Base-by-base conservation (phyloP, 2,888 invertebrate genomes). In the Glomeris marginata region DNA sequence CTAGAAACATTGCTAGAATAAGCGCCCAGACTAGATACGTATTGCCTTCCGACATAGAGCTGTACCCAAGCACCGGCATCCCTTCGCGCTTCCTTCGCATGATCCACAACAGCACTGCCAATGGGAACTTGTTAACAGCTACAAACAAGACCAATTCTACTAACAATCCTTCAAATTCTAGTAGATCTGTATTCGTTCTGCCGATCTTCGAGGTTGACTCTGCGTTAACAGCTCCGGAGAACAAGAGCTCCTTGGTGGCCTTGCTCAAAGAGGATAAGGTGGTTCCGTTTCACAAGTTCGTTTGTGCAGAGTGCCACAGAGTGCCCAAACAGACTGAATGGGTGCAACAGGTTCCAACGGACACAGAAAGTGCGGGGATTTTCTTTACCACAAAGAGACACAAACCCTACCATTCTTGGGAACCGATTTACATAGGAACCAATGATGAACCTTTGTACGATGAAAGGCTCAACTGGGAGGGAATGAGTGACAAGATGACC, bases 401-500 rank as follows among this genome's bases (percentile, higher is more conserved):
- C 22, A 83, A 84, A 13, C 77, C 77, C 59, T 84, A 76, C 64
- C 74, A 81, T 33, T 84, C 84, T 65, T 91, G 91, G 91, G 91
- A 91, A 69, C 91, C 91, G 10, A 88, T 91, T 59, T 91, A 84
- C 63, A 87, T 92, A 53, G 90, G 91, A 16, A 88, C 88, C 0
- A 81, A 90, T 66, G 73, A 76, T 52, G 82, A 83, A 60, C 84
- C 84, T 0, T 72, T 81, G 56, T 91, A 91, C 65, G 91, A 91
- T 58, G 90, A 91, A 66, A 74, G 90, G 62, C 77, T 91, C 54
- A 86, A 85, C 64, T 91, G 91, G 90, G 90, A 92, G 64, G 91
- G 91, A 41, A 86, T 86, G 69, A 83, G 85, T 67, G 91, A 92
- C 69, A 91, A 91, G 72, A 91, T 91, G 90, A 85, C 88, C 53